Evolutionary conservation across 2,113 vertebrate species (phyloP), one percentile per base, ranked within the genome.

Genomic region (Cettia cetti): DNA sequence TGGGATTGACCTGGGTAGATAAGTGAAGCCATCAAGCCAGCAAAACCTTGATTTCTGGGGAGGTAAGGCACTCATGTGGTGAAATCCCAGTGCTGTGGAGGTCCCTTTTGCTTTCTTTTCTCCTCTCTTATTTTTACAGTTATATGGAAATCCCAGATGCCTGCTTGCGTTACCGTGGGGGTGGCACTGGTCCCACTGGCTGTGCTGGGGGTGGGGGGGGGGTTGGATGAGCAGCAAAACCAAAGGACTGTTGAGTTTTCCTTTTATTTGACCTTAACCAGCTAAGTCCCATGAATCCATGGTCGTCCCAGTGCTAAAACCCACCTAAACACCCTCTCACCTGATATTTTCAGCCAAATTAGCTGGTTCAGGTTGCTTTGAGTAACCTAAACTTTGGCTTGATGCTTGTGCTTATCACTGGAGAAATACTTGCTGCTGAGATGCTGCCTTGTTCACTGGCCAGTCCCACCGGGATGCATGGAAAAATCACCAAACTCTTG

Each of bases 11-110:
- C 35, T 30, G 64, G 49, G 13, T 6, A 9, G 35, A 4, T 9
- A 13, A 30, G 60, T 0, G 9, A 35, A 15, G 60, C 15, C 3
- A 0, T 1, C 2, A 27, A 0, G 0, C 53, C 0, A 2, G 45
- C n/a, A 57, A 24, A 60, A 19, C 14, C 10, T 8, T 0, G 2
- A 2, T 59, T 54, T 47, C 2, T 4, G 17, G 37, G 44, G 45
- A 26, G 15, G 10, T 16, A 5, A 2, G 4, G 49, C 12, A 0
- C 44, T 68, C 6, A 1, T 0, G 1, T 1, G 5, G 44, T 6
- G 4, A 45, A 65, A 39, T 14, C 11, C 30, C 0, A 0, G 4
- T 14, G 37, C 16, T 15, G 35, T 3, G 7, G 40, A 33, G 27
- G 24, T 28, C 6, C 7, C 50, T 68, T 80, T 10, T 14, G 10